phyloP scores from a whole-genome alignment of 2,888 invertebrate genomes.

The Exephanes ischioxanthus region DNA sequence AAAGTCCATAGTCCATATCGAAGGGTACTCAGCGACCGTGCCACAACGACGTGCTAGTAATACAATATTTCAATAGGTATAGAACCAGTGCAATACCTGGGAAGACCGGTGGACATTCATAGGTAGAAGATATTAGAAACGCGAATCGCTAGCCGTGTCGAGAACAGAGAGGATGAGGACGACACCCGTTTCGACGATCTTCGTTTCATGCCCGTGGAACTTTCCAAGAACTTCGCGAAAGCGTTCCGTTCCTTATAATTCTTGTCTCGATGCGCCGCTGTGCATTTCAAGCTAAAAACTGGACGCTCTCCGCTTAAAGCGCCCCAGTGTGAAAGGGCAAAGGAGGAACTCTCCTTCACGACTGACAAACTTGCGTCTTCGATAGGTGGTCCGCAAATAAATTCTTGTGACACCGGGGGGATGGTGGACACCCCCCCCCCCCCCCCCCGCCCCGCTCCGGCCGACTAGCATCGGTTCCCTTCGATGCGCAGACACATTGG shows the following conservation, averaged over 20 bases:
- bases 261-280: constrained; percentile 50
- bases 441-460: too few relatives aligned
- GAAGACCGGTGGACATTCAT: neutral
- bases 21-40: too few relatives aligned
- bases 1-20: too few relatives aligned
- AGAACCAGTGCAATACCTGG: neutral
- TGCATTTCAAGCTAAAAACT: constrained; percentile 50
- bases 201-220: constrained; percentile 39
- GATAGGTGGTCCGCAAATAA: constrained; percentile 81
- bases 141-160: neutral
- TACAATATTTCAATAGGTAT: neutral
- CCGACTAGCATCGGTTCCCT: neutral
- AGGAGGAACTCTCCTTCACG: constrained; percentile 54
- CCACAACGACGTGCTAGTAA: neutral
- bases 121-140: constrained; percentile 6
- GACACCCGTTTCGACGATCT: neutral
- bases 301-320: constrained; percentile 61
- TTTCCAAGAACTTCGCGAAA: constrained; percentile 73
- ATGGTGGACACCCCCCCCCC: neutral
- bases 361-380: constrained; percentile 81
- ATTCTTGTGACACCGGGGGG: constrained; percentile 69
- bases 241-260: constrained; percentile 75
- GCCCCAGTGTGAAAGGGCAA: constrained; percentile 1
- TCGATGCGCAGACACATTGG: constrained; percentile 6
- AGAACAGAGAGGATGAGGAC: constrained; percentile 11